Percentiles rank a stretch among this genome's conserved stretches.
phyloP scores from a whole-genome alignment of 2,113 vertebrate species.

The Hassar affinis region DNA sequence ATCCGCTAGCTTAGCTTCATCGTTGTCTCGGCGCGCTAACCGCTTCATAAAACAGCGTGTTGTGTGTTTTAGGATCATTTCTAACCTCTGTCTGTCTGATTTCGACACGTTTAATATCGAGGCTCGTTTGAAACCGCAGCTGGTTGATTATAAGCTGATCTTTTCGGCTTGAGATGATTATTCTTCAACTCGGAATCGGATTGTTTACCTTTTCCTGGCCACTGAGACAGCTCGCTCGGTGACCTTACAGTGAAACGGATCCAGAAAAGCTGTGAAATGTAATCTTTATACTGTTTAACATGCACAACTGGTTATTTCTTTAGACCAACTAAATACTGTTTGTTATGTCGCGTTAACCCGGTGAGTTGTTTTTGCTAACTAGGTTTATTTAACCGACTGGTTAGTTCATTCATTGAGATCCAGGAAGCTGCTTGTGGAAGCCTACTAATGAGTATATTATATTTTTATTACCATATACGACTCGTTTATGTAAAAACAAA shows the following conservation, averaged over 20 bases:
- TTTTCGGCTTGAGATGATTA: not conserved
- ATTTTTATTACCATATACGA: too few relatives aligned
- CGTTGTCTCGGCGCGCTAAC: constrained; percentile 12
- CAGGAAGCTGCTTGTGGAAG: not conserved
- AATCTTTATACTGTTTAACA: too few relatives aligned
- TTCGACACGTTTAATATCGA: not conserved
- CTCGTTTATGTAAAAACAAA: too few relatives aligned
- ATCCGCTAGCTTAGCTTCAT: constrained; percentile 16
- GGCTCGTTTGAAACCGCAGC: not conserved
- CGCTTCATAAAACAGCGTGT: not conserved
- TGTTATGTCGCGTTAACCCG: not conserved
- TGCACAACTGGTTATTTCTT: not conserved
- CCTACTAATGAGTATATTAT: not conserved
- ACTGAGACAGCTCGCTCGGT: not conserved
- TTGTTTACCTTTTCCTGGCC: constrained; percentile 10
- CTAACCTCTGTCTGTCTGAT: too few relatives aligned
- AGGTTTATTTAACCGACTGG: not conserved
- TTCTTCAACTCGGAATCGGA: not conserved
- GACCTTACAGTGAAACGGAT: not conserved
- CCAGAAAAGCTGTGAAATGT: not conserved
- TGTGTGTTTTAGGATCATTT: not conserved
- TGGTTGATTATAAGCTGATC: not conserved
- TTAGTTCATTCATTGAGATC: not conserved
- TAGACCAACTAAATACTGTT: not conserved
- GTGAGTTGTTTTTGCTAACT: not conserved